Evolutionary conservation across 1,140 invertebrate species (phyloP).

Genomic region (Bicyclus anynana): DNA sequence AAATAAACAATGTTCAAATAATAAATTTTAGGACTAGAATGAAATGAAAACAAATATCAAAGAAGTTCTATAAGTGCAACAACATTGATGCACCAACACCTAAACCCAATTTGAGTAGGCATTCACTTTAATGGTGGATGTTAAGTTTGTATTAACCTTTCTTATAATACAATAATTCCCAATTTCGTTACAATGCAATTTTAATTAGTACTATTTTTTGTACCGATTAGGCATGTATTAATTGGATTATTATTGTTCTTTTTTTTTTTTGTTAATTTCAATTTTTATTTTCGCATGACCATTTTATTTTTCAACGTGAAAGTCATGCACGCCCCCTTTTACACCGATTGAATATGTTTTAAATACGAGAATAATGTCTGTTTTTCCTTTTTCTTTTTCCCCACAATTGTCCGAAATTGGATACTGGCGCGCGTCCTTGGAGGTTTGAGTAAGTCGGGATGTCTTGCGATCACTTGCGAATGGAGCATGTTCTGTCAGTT

Average conservation of each 20-base stretch:
- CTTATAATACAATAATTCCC: slow-evolving; percentile 11
- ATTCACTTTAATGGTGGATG: slow-evolving; percentile 52
- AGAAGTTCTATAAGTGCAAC: too few relatives aligned
- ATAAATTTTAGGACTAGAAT: too few relatives aligned
- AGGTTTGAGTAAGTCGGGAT: slow-evolving; percentile 69
- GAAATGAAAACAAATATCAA: too few relatives aligned
- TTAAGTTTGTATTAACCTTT: slow-evolving; percentile 38
- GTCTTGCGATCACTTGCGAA: slow-evolving; percentile 18
- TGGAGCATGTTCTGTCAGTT: slow-evolving; percentile 26
- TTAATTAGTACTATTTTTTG: slow-evolving; percentile 17
- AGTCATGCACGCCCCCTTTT: slow-evolving; percentile 54
- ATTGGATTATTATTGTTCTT: slow-evolving; percentile 15
- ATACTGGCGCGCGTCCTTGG: slow-evolving; percentile 64
- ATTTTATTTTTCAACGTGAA: slow-evolving; percentile 28
- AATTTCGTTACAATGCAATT: neutral
- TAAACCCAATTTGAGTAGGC: slow-evolving; percentile 44
- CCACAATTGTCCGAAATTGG: slow-evolving; percentile 70
- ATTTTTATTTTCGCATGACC: slow-evolving; percentile 35
- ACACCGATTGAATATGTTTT: slow-evolving; percentile 18
- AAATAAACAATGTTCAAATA: too few relatives aligned
- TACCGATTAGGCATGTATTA: slow-evolving; percentile 37
- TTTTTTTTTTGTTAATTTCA: slow-evolving; percentile 31
- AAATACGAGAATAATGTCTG: slow-evolving; percentile 61
- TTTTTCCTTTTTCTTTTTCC: slow-evolving; percentile 53
- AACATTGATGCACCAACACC: slow-evolving; percentile 42